Conservation (phyloP, 2,888 invertebrate genomes). For the Polydrusus tereticollis region DNA sequence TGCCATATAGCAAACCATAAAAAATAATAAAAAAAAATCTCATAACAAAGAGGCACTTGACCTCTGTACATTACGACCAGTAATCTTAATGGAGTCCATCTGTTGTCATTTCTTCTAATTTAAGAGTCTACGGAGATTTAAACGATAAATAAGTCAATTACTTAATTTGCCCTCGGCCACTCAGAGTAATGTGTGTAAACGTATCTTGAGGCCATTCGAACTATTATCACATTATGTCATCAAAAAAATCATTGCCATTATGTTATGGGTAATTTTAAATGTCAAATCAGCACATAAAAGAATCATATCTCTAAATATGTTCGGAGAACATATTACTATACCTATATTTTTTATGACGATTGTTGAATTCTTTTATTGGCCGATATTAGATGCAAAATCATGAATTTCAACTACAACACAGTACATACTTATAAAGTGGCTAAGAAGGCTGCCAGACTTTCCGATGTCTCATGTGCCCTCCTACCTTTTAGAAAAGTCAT, state of each 20-base stretch:
- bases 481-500: no score
- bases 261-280: no score
- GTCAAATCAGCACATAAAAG: no score
- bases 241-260: slow-evolving; percentile 4
- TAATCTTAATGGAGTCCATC: slow-evolving; percentile 45
- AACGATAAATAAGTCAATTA: slow-evolving; percentile 60
- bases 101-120: slow-evolving; percentile 47
- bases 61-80: slow-evolving; percentile 34
- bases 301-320: no score
- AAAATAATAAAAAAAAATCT: slow-evolving; percentile 11
- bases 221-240: slow-evolving; percentile 35
- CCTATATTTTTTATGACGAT: no score
- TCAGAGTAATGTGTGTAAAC: slow-evolving; percentile 11
- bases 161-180: slow-evolving; percentile 55
- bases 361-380: no score
- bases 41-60: slow-evolving; percentile 44
- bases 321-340: no score
- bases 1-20: neutral
- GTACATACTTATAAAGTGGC: no score
- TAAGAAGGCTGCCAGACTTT: no score
- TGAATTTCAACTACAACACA: no score
- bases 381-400: no score
- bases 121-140: slow-evolving; percentile 56
- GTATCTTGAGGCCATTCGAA: slow-evolving; percentile 35
- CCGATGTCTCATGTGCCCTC: no score